phyloP scores from a whole-genome alignment of 2,888 invertebrate species.

The Caenorhabditis wallacei region DNA sequence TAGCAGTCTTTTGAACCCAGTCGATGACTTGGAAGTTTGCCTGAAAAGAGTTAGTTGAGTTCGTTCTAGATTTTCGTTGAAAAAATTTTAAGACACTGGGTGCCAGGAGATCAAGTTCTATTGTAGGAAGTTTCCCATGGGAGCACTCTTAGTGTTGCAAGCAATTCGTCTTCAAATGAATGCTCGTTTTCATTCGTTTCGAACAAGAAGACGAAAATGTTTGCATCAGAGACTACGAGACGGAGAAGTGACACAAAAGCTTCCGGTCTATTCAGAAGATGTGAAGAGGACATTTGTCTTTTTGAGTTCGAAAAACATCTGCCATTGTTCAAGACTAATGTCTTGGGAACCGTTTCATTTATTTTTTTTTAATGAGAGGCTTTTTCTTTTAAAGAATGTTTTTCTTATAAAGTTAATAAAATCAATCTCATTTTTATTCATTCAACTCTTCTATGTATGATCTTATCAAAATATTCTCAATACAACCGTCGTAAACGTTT shows the following conservation, averaged over 20 bases:
- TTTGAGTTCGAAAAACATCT: constrained; percentile 21
- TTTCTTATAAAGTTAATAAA: not conserved
- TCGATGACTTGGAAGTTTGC: constrained; percentile 79
- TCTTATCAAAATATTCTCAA: too few species aligned
- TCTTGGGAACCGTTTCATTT: not conserved
- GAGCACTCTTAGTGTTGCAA: constrained; percentile 34
- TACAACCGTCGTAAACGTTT: constrained; percentile 13
- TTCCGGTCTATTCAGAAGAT: constrained; percentile 8
- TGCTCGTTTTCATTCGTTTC: constrained; percentile 11
- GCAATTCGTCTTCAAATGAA: not conserved
- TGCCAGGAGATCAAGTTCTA: too few species aligned
- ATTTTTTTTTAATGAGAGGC: too few species aligned
- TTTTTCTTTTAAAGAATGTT: too few species aligned
- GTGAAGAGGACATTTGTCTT: constrained; percentile 4
- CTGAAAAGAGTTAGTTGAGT: constrained; percentile 57
- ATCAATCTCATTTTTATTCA: too few species aligned
- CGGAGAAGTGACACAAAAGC: not conserved
- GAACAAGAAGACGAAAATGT: constrained; percentile 4
- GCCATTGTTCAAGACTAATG: constrained; percentile 2
- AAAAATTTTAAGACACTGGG: not conserved
- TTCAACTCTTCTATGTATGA: too few species aligned
- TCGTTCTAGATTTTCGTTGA: not conserved
- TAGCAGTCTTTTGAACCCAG: constrained; percentile 77
- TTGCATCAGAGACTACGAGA: constrained; percentile 22
- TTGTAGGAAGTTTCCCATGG: constrained; percentile 1